These are phyloP conservation scores for Lasioglossum marginatum DNA, from an alignment of 2,888 invertebrate species.

Conservation along the genomic window DNA sequence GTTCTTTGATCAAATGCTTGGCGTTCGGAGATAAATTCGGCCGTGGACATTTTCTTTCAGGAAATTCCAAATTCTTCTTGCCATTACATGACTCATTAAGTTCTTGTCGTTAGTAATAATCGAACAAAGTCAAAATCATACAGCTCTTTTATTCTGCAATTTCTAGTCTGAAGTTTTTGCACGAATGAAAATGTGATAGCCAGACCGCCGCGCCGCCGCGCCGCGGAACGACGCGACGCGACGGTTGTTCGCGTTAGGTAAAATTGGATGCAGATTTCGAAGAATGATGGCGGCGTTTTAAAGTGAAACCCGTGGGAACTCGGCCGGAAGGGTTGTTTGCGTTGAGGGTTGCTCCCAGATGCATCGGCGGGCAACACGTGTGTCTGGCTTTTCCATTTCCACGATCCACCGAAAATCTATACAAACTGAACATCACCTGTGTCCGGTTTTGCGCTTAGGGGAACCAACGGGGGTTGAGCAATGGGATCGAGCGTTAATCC, in stretches of 20 bases:
- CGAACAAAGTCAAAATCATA: neutral
- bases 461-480: constrained; percentile 4
- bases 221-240: neutral
- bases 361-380: constrained; percentile 29
- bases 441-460: constrained; percentile 26
- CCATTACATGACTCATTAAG: neutral
- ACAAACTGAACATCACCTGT: constrained; percentile 53
- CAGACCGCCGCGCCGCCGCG: too few species aligned
- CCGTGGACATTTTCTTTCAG: neutral
- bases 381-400: constrained; percentile 42
- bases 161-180: neutral
- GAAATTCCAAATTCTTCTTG: neutral
- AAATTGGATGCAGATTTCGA: neutral
- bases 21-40: neutral
- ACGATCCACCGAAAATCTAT: constrained; percentile 21
- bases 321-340: constrained; percentile 57
- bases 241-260: neutral
- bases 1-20: neutral
- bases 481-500: neutral
- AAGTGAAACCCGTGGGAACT: constrained; percentile 58
- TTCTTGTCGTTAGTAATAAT: neutral
- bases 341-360: constrained; percentile 53
- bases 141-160: neutral
- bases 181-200: too few species aligned
- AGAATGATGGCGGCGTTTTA: constrained; percentile 8